phyloP scores from a whole-genome alignment of 2,888 invertebrate genomes.

The Eristalinus sepulchralis region DNA sequence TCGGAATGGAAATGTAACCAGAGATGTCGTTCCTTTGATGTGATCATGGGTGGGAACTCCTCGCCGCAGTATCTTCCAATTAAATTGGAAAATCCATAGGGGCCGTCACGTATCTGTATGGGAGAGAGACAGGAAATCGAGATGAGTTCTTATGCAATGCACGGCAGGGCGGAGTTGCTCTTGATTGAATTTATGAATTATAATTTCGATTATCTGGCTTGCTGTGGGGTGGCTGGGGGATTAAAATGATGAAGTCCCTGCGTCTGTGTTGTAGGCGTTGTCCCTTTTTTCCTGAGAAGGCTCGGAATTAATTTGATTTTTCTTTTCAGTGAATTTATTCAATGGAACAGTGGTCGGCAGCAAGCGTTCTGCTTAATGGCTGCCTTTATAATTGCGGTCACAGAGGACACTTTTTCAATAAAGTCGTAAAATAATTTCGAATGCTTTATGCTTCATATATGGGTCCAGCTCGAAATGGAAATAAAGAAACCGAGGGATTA shows the following conservation, averaged over 20 bases:
- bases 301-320: not conserved
- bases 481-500: not conserved
- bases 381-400: not conserved
- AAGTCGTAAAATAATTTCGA: not conserved
- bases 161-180: not conserved
- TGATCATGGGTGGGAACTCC: constrained; percentile 87
- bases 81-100: constrained; percentile 87
- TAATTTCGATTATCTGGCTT: constrained; percentile 8
- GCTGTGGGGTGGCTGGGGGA: not conserved
- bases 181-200: constrained; percentile 48
- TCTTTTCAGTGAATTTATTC: not conserved
- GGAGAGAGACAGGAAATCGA: not conserved
- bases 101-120: constrained; percentile 88
- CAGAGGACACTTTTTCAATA: not conserved
- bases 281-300: not conserved
- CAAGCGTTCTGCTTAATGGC: not conserved
- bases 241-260: not conserved
- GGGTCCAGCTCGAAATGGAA: not conserved
- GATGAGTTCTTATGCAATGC: constrained; percentile 17
- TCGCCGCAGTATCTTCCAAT: constrained; percentile 88
- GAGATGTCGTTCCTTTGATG: constrained; percentile 87
- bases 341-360: not conserved
- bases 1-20: constrained; percentile 92
- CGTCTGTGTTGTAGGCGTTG: not conserved
- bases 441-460: not conserved